Conservation (phyloP, 2,888 invertebrate species). For the Sclerodermus sp. region DNA sequence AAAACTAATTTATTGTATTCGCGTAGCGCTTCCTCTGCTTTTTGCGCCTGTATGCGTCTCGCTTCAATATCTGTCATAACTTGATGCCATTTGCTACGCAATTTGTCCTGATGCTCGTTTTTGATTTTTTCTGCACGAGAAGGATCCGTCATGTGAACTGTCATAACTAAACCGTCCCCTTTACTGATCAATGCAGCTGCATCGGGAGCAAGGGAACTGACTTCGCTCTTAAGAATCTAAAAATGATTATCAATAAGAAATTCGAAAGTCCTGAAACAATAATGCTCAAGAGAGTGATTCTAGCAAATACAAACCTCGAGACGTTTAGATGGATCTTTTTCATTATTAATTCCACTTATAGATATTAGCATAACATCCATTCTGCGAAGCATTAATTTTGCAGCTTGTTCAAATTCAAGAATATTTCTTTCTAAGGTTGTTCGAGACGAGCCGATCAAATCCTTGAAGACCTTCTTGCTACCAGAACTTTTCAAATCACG, state of each 20-base stretch:
- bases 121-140: conserved; percentile 64
- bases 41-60: conserved; percentile 60
- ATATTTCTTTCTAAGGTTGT: conserved; percentile 55
- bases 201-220: conserved; percentile 70
- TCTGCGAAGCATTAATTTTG: conserved; percentile 61
- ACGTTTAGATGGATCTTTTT: conserved; percentile 66
- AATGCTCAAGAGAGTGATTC: background rate
- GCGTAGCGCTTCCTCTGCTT: conserved; percentile 63
- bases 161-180: conserved; percentile 75
- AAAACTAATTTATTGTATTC: conserved; percentile 59
- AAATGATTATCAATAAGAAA: too few species aligned
- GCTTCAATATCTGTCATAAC: conserved; percentile 67
- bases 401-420: conserved; percentile 57
- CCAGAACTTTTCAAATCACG: conserved; percentile 36
- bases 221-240: conserved; percentile 67
- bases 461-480: too few species aligned
- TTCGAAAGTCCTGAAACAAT: background rate
- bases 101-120: conserved; percentile 62
- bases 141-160: conserved; percentile 64
- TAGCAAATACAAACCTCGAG: conserved; percentile 65
- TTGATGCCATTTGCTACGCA: conserved; percentile 67
- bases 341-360: conserved; percentile 63
- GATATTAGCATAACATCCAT: conserved; percentile 66
- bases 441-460: conserved; percentile 42
- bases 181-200: conserved; percentile 77